Evolutionary conservation across 2,113 vertebrate genomes (phyloP).

Genomic region (Cephalophus harveyi): DNA sequence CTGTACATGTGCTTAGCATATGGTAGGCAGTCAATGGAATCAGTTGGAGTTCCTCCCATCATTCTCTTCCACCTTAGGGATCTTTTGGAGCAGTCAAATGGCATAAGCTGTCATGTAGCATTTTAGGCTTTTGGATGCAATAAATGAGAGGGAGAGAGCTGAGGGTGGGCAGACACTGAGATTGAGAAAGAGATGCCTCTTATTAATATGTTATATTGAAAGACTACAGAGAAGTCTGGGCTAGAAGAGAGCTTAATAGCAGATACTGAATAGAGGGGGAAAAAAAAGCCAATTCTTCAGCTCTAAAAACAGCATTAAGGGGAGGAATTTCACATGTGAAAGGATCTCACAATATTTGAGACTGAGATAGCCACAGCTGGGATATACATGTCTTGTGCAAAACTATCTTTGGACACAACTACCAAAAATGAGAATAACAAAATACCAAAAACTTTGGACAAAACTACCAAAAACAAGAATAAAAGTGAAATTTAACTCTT

Average conservation of each 20-base stretch:
- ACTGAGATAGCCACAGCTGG: neutral
- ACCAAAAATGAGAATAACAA: neutral
- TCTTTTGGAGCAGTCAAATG: neutral
- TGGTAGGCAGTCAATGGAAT: neutral
- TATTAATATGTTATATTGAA: neutral
- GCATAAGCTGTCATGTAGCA: neutral
- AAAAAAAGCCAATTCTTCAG: neutral
- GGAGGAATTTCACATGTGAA: neutral
- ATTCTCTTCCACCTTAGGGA: neutral
- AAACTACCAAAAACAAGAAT: neutral
- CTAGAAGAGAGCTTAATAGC: neutral
- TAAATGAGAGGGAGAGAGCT: neutral
- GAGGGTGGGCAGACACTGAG: neutral
- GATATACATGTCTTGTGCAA: neutral
- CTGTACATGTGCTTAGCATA: neutral
- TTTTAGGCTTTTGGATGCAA: neutral
- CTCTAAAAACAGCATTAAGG: neutral
- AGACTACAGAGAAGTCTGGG: neutral
- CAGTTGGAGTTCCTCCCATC: neutral
- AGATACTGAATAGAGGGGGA: neutral
- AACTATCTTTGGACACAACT: neutral
- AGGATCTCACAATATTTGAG: neutral
- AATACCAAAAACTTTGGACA: neutral
- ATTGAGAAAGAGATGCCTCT: neutral
- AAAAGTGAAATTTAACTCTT: neutral